Evolutionary conservation across 2,113 vertebrate species (phyloP).

Genomic region (Scomber scombrus): DNA sequence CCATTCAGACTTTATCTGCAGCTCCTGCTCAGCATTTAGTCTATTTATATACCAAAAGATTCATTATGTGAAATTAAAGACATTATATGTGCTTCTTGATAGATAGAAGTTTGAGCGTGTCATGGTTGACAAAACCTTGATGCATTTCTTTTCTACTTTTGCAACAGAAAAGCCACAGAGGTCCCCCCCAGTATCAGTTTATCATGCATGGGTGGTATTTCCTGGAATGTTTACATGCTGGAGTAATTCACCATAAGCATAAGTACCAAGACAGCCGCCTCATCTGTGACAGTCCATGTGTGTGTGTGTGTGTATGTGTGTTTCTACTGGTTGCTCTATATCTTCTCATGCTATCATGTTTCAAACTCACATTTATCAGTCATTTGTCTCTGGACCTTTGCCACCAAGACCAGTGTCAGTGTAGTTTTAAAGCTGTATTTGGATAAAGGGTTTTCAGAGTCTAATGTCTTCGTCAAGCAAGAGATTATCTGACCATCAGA

Average conservation of each 20-base stretch:
- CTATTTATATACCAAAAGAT: neutral
- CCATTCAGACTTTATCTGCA: neutral
- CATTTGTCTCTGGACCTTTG: neutral
- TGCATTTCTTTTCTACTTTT: neutral
- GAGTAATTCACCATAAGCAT: conserved; percentile 23
- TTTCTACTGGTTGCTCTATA: conserved; percentile 3
- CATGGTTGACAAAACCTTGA: neutral
- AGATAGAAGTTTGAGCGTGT: neutral
- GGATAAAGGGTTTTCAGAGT: neutral
- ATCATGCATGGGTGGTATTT: conserved; percentile 25
- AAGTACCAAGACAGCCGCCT: conserved; percentile 29
- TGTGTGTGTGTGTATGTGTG: neutral
- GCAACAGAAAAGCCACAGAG: neutral
- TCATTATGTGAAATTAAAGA: neutral
- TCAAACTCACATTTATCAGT: conserved; percentile 8
- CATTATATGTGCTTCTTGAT: neutral
- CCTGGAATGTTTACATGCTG: conserved; percentile 20
- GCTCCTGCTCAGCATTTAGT: neutral
- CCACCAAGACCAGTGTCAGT: too few relatives aligned
- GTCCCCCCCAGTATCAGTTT: neutral
- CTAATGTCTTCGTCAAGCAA: conserved; percentile 1
- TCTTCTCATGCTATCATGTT: neutral
- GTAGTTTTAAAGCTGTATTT: neutral
- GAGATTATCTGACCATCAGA: conserved; percentile 41
- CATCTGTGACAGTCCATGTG: conserved; percentile 4